Base-by-base conservation (phyloP, 2,797 vertebrate genomes). In the Chaetophractus vellerosus region DNA sequence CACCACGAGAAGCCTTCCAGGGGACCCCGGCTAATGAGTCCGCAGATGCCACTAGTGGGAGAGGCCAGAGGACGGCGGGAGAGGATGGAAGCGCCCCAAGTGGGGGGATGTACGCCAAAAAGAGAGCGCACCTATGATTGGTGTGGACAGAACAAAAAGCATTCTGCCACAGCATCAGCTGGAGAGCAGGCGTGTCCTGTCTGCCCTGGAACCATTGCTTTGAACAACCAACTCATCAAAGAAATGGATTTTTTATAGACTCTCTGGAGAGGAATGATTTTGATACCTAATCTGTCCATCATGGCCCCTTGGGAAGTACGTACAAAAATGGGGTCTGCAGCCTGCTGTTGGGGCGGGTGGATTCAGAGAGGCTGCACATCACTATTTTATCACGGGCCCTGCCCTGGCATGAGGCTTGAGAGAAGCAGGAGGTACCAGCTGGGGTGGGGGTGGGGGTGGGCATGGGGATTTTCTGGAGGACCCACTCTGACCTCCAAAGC, bases 171-270 rank as follows among this genome's bases (percentile, higher is more conserved):
- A 93, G 83, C 63, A 84, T 59, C 57, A 59, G 66, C 41, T 0
- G 4, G 18, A 81, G 24, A 78, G 89, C 57, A 93, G 76, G 50
- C 1, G 3, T 71, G 90, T 1, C 0, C 33, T 63, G 64, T 79
- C 82, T 96, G 93, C 94, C 95, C 93, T 55, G 38, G 96, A 92
- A 95, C 90, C 91, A 71, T 48, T 2, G 23, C 81, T 98, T 93
- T 95, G 92, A 98, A 94, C 52, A 21, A 4, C 6, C 50, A 92
- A 52, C 76, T 96, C 97, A 95, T 96, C 96, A 92, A 94, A 98
- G 93, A 72, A 90, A 75, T 64, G 93, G 71, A 9, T 55, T 81
- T 96, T 95, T 95, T 82, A 15, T 1, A 64, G 50, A 19, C 2
- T 79, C 83, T 82, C 69, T 82, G 28, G 28, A 87, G 88, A 93